These are phyloP conservation scores for Camponotus vicinus DNA, from an alignment of 1,140 invertebrate species.

Conservation along the genomic window DNA sequence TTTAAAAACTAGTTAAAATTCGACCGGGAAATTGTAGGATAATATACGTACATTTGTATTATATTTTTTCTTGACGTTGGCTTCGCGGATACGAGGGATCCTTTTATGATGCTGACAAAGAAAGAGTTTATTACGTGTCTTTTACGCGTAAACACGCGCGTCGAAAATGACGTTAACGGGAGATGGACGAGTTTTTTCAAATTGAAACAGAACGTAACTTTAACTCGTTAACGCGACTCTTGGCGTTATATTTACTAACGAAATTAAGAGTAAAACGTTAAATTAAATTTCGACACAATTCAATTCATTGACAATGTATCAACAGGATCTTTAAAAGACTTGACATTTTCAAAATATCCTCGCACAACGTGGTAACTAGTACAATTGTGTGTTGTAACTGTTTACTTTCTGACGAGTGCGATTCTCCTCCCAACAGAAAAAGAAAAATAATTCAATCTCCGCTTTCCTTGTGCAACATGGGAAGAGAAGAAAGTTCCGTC, in stretches of 20 bases:
- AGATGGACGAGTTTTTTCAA: background rate
- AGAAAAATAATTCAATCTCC: constrained; percentile 57
- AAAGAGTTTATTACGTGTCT: constrained; percentile 19
- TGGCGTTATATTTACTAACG: background rate
- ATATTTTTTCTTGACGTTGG: background rate
- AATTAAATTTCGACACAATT: background rate
- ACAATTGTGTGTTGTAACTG: constrained; percentile 12
- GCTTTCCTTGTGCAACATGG: background rate
- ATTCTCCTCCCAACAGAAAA: constrained; percentile 1
- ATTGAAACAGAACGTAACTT: background rate
- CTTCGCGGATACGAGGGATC: background rate
- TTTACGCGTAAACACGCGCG: background rate
- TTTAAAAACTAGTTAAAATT: background rate
- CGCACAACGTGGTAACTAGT: background rate
- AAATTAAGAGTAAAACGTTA: background rate
- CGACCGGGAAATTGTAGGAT: background rate
- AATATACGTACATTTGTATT: no score
- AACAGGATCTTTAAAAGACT: background rate
- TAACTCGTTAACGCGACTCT: background rate
- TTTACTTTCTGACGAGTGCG: constrained; percentile 17
- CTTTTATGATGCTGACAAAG: background rate
- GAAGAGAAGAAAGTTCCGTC: constrained; percentile 27
- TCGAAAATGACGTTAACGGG: background rate
- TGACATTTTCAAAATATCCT: background rate
- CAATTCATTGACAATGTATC: background rate